Evolutionary conservation across 1,140 invertebrate species (phyloP).

Genomic region (Laupala kohalensis): DNA sequence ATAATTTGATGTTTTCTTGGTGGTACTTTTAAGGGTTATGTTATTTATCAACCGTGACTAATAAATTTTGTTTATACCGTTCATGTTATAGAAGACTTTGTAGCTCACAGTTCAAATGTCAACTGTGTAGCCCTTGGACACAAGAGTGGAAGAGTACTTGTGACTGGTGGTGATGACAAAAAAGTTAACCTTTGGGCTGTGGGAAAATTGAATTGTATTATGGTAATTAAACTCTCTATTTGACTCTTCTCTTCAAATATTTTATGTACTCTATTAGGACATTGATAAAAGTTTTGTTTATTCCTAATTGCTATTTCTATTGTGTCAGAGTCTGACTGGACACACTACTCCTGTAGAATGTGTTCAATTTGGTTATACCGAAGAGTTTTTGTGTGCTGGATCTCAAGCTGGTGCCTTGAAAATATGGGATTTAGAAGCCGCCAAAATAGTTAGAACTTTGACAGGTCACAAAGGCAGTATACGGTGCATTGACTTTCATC

Average conservation of each 20-base stretch:
- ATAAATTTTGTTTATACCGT: neutral
- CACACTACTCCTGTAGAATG: conserved; percentile 88
- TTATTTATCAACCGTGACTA: neutral
- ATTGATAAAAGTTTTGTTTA: neutral
- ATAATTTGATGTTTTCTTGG: neutral
- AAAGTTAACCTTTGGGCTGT: conserved; percentile 97
- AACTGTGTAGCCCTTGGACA: conserved; percentile 81
- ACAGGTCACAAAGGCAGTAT: conserved; percentile 87
- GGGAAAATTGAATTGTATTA: conserved; percentile 87
- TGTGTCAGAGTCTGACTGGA: conserved; percentile 73
- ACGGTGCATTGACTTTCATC: conserved; percentile 89
- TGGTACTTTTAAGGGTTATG: neutral
- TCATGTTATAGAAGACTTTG: conserved; percentile 69
- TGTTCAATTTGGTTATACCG: conserved; percentile 85
- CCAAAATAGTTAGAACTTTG: conserved; percentile 78
- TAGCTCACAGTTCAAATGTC: conserved; percentile 76
- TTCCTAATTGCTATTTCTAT: neutral
- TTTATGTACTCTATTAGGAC: too few species aligned
- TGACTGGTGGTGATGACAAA: conserved; percentile 92
- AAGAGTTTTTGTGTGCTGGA: conserved; percentile 90
- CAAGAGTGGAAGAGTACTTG: conserved; percentile 83
- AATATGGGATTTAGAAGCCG: conserved; percentile 92
- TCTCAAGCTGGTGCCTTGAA: conserved; percentile 86
- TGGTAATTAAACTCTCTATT: conserved; percentile 48
- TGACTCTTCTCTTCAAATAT: neutral